phyloP scores from a whole-genome alignment of 2,113 vertebrate genomes.

The Jacana jacana region DNA sequence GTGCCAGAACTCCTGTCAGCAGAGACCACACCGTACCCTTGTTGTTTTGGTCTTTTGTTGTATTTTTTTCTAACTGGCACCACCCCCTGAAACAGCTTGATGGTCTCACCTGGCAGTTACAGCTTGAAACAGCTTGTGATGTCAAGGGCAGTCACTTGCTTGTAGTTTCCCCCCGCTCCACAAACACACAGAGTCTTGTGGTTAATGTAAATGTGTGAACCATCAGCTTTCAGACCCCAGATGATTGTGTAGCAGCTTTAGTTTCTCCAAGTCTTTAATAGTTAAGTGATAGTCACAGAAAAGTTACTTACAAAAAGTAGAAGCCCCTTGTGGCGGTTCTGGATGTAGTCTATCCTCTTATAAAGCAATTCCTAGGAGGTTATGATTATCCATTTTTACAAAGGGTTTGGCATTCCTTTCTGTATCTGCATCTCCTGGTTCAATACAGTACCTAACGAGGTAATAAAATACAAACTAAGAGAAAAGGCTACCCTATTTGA shows the following conservation, averaged over 20 bases:
- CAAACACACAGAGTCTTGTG: accelerated
- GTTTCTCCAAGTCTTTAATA: neutral
- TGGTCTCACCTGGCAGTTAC: neutral
- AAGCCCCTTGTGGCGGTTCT: neutral
- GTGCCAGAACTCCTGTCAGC: neutral
- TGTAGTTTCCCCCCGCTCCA: neutral
- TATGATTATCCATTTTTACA: neutral
- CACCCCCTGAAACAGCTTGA: neutral
- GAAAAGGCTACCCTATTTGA: neutral
- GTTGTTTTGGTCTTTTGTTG: too few species aligned
- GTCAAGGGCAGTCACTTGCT: neutral
- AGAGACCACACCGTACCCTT: neutral
- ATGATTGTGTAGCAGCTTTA: neutral
- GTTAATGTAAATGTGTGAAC: neutral
- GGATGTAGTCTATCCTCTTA: neutral
- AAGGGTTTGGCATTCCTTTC: neutral
- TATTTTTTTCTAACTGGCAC: neutral
- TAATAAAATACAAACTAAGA: neutral
- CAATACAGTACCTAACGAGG: neutral
- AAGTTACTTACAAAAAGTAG: neutral
- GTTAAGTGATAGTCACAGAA: neutral
- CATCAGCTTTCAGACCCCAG: neutral
- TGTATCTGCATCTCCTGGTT: neutral
- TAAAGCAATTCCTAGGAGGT: neutral
- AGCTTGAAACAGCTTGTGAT: neutral